These are phyloP conservation scores for Polyommatus icarus DNA, from an alignment of 2,888 invertebrate genomes.

Conservation along the genomic window DNA sequence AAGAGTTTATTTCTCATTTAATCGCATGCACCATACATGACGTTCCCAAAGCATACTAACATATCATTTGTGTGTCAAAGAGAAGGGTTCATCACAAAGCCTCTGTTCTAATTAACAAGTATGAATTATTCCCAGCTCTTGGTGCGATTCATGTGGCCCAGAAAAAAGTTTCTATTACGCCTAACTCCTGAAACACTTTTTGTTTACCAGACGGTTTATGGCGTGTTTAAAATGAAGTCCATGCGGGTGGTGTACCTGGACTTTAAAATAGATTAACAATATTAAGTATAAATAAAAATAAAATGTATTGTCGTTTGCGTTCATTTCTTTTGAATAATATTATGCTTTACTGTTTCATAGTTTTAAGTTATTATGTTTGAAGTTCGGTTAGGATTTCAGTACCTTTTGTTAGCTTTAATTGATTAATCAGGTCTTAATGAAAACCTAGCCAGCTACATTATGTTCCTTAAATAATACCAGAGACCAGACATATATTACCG, in stretches of 20 bases:
- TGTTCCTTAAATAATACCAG: no score
- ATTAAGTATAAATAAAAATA: background rate
- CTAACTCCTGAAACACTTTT: slow-evolving; percentile 45
- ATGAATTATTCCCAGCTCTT: slow-evolving; percentile 40
- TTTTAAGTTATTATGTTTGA: no score
- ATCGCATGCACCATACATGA: background rate
- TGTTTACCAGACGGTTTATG: slow-evolving; percentile 38
- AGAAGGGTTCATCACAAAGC: slow-evolving; percentile 9
- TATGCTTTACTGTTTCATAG: background rate
- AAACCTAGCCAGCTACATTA: no score
- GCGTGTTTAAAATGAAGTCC: background rate
- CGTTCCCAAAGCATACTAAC: slow-evolving; percentile 19
- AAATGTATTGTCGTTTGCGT: background rate
- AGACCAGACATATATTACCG: no score
- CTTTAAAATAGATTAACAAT: background rate
- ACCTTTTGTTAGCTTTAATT: no score
- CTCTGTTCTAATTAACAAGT: slow-evolving; percentile 39
- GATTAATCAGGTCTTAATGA: no score
- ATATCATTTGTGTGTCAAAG: slow-evolving; percentile 34
- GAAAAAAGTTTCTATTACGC: slow-evolving; percentile 46
- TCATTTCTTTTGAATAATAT: background rate
- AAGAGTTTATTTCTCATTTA: slow-evolving; percentile 9
- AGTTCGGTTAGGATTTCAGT: no score
- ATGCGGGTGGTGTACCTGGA: background rate
- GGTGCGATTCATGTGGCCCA: slow-evolving; percentile 47